A percentile compares a stretch with the other conserved stretches of the same genome.
phyloP scores from a whole-genome alignment of 2,888 invertebrate species.

The Syrista parreyssii region DNA sequence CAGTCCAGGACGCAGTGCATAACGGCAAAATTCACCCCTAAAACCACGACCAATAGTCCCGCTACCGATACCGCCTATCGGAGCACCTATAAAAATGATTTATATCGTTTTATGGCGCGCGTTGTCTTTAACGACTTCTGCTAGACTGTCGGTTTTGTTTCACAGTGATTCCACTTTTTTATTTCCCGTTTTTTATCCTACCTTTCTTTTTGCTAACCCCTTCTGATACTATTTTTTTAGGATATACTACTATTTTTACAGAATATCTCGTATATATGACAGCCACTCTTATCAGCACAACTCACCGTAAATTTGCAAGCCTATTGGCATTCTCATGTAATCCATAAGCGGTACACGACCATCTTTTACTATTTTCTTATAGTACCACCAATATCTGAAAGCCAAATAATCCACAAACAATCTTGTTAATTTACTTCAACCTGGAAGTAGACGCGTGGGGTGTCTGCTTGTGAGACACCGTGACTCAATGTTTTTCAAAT shows the following conservation, averaged over 20 bases:
- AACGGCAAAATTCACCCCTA: constrained; percentile 93
- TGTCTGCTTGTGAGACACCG: too few relatives aligned
- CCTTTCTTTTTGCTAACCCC: not conserved
- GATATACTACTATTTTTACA: not conserved
- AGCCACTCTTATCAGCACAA: not conserved
- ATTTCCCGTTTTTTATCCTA: not conserved
- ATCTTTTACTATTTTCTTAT: constrained; percentile 73
- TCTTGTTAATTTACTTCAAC: not conserved
- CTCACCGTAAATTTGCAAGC: constrained; percentile 87
- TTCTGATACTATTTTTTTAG: not conserved
- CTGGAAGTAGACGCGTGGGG: not conserved
- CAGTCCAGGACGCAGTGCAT: constrained; percentile 87
- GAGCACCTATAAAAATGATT: constrained; percentile 73
- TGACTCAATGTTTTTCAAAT: too few relatives aligned
- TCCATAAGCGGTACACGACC: constrained; percentile 84
- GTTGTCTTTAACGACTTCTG: not conserved
- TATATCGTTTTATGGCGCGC: not conserved
- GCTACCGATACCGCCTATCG: constrained; percentile 84
- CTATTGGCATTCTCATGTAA: constrained; percentile 76
- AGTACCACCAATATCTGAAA: constrained; percentile 80
- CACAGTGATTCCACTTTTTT: not conserved
- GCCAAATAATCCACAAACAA: constrained; percentile 25
- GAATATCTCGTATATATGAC: not conserved
- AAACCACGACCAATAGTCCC: constrained; percentile 92
- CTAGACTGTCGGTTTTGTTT: not conserved